These are phyloP conservation scores for Pocillopora verrucosa DNA, from an alignment of 64 coral and sea anemone species.

Conservation along the genomic window DNA sequence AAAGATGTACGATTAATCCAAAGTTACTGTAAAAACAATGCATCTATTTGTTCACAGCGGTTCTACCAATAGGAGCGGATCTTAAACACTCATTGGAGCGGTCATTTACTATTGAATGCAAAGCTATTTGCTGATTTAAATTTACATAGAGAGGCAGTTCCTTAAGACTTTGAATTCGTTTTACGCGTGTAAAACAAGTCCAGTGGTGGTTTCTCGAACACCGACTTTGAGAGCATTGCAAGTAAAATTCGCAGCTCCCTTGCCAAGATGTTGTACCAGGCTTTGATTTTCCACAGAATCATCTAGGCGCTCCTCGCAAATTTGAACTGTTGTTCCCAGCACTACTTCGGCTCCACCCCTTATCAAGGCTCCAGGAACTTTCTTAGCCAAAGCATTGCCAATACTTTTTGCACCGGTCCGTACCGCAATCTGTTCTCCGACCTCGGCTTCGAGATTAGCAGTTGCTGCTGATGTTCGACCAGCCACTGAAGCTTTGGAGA, in stretches of 20 bases:
- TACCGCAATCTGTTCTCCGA: slow-evolving; percentile 28
- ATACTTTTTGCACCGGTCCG: slow-evolving; percentile 25
- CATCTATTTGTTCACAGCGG: too few species aligned
- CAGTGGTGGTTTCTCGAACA: not conserved
- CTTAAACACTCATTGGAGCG: too few species aligned
- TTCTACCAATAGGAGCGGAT: not conserved
- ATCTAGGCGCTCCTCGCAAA: slow-evolving; percentile 47
- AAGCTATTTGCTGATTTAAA: too few species aligned
- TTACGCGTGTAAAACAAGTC: not conserved
- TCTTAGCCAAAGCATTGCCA: not conserved
- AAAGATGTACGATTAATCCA: too few species aligned
- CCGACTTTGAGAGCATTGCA: not conserved
- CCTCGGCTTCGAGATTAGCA: slow-evolving; percentile 33
- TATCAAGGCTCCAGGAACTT: not conserved
- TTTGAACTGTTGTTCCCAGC: not conserved
- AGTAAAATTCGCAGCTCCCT: not conserved
- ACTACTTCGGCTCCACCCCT: slow-evolving; percentile 27
- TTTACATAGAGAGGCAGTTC: too few species aligned
- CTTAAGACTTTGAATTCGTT: not conserved
- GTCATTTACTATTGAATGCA: too few species aligned
- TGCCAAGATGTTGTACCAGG: slow-evolving; percentile 3
- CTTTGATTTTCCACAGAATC: slow-evolving; percentile 57
- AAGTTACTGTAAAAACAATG: too few species aligned
- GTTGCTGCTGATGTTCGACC: slow-evolving; percentile 18
- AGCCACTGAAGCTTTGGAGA: slow-evolving; percentile 25